Evolutionary conservation across 1,140 invertebrate genomes (phyloP), one percentile per base, ranked within the genome.

Genomic region (Eupeodes corollae): DNA sequence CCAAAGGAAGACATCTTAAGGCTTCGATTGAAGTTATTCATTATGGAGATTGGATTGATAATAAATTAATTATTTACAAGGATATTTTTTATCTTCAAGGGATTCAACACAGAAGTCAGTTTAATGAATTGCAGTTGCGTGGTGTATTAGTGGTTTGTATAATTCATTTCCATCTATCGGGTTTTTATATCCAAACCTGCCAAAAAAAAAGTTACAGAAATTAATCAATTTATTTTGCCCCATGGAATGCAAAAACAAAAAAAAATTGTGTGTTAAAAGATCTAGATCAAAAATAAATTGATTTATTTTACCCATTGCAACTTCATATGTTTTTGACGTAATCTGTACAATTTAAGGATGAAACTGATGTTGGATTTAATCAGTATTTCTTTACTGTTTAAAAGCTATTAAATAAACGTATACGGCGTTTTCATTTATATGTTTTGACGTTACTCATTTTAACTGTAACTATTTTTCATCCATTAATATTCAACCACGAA

Each of bases 71-170:
- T 26, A 26, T 14, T 6, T 6, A 47, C 47, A 18, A 41, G 0
- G 44, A 63, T 39, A 60, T 63, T 19, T 55, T 52, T 13, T 31
- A 55, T 14, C 6, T 63, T 32, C 60, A 61, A 43, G 52, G 58
- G 45, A 59, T 59, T 10, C 45, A 42, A 11, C 34, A 48, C 39
- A 57, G 61, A 0, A 52, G 45, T 30, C 51, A 61, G 32, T 63
- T 63, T 30, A 61, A 59, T 33, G 59, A 55, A 1, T 13, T 63
- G 11, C 52, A 40, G 2, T 30, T 63, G 6, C 39, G 61, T 44
- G 61, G 58, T 14, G 61, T 59, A 2, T 52, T 55, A 30, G 61
- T 63, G 14, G 61, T 63, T 54, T 46, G 61, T 57, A 30, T 13
- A 33, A 12, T 41, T 35, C 10, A 11, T 10, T 35, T 35, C 33